A percentile compares a stretch with the other conserved stretches of the same genome.
phyloP scores from a whole-genome alignment of 1,140 invertebrate genomes.

The Psix sp. region DNA sequence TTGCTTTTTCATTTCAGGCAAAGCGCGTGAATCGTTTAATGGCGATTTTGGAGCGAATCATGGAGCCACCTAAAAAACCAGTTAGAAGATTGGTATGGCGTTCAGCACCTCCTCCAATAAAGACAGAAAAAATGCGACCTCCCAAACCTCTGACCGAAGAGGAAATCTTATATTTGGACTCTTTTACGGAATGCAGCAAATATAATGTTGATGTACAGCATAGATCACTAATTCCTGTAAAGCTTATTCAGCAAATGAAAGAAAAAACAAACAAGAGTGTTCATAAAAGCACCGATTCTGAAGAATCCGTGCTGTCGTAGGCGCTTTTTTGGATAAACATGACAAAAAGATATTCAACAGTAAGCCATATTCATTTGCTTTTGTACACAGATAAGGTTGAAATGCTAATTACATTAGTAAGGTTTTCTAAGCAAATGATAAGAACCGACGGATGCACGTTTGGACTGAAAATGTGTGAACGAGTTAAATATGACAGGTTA shows the following conservation, averaged over 20 bases:
- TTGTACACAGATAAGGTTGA: slow-evolving; percentile 12
- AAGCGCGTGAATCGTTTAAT: slow-evolving; percentile 68
- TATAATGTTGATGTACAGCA: slow-evolving; percentile 13
- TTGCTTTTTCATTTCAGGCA: slow-evolving; percentile 53
- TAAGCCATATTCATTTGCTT: no score
- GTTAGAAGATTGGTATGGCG: slow-evolving; percentile 61
- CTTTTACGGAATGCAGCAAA: slow-evolving; percentile 43
- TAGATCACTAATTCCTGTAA: slow-evolving; percentile 8
- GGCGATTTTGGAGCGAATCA: slow-evolving; percentile 62
- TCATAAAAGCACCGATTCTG: background rate
- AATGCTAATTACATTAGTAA: no score
- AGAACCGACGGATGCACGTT: no score
- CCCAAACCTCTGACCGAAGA: slow-evolving; percentile 32
- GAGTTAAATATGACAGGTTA: no score
- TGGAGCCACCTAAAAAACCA: slow-evolving; percentile 75
- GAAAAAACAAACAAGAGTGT: slow-evolving; percentile 7
- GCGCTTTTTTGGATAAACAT: no score
- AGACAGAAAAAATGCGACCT: slow-evolving; percentile 3
- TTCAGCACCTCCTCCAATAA: slow-evolving; percentile 58
- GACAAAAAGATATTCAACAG: no score
- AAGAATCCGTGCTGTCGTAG: background rate
- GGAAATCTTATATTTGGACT: slow-evolving; percentile 45
- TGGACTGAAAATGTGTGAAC: no score
- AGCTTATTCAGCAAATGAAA: slow-evolving; percentile 30
- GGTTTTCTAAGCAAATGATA: no score